Evolutionary conservation across 2,888 invertebrate genomes (phyloP), one percentile per base, ranked within the genome.

Genomic region (Watsonalla cultraria): DNA sequence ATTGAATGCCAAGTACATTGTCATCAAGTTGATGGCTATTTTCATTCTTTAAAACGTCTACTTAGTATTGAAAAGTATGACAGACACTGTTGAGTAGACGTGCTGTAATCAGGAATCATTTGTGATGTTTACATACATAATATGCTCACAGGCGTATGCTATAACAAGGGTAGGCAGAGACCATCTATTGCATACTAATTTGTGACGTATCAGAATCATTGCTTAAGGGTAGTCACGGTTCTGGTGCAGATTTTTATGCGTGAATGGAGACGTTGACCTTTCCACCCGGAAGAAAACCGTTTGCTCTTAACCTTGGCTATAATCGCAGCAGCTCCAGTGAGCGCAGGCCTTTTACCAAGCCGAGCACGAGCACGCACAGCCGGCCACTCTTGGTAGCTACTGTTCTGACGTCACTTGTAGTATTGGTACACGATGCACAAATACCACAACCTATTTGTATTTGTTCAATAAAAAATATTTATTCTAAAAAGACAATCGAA

Each of bases 261-360:
- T 63, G 59, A 49, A 11, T 49, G 37, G 52, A 72, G 65, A 62
- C 70, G 74, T 67, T 76, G 75, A 81, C 81, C 77, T 78, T 78
- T 73, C 68, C 57, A 75, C 70, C 71, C 78, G 84, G 84, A 84
- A 83, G 62, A 61, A 57, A 60, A 63, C 60, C 54, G 51, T 34
- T 52, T 61, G 66, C 54, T 63, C 68, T 65, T 73, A 80, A 73
- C 81, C 84, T 83, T 82, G 78, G 55, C 14, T 51, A 52, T 48
- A 56, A 54, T 53, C 49, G 51, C 54, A 59, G 51, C 49, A 54
- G 14, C 24, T 51, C 46, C 34, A 51, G 34, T 33, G 15, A 39
- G 46, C 57, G 47, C 53, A 56, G 51, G 51, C 60, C 54, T 58
- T 59, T 63, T 59, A 56, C 49, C 15, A 15, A 49, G 37, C 37